These are phyloP conservation scores for Molossus alvarezi DNA, from an alignment of 2,797 vertebrate genomes.

Conservation along the genomic window DNA sequence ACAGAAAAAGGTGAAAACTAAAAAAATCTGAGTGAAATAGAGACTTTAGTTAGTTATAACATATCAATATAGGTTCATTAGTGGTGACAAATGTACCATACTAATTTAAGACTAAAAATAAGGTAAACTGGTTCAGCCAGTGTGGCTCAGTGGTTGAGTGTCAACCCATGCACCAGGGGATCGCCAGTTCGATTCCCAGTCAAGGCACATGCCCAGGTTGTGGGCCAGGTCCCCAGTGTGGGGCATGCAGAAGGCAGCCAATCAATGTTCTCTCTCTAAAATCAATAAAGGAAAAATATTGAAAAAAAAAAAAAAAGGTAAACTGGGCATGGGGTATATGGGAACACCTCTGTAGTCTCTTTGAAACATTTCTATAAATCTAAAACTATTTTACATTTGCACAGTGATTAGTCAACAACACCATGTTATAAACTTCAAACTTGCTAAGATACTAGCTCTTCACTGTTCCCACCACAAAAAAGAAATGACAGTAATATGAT, in stretches of 20 bases:
- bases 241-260: no score
- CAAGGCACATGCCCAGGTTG: no score
- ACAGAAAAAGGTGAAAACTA: not conserved
- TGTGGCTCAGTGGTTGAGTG: no score
- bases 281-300: no score
- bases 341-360: not conserved
- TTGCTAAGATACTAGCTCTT: not conserved
- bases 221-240: no score
- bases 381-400: not conserved
- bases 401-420: not conserved
- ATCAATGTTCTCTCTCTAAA: no score
- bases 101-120: not conserved
- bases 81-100: not conserved
- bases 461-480: not conserved
- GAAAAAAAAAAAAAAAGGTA: not conserved
- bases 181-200: no score
- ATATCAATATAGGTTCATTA: not conserved
- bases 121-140: not conserved
- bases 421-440: not conserved
- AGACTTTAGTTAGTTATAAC: not conserved
- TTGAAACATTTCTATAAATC: constrained; percentile 9
- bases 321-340: not conserved
- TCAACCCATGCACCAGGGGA: no score
- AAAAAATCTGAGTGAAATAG: not conserved
- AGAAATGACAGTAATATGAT: not conserved